Conservation (phyloP, 2,888 invertebrate genomes). For the Drosophila robusta region DNA sequence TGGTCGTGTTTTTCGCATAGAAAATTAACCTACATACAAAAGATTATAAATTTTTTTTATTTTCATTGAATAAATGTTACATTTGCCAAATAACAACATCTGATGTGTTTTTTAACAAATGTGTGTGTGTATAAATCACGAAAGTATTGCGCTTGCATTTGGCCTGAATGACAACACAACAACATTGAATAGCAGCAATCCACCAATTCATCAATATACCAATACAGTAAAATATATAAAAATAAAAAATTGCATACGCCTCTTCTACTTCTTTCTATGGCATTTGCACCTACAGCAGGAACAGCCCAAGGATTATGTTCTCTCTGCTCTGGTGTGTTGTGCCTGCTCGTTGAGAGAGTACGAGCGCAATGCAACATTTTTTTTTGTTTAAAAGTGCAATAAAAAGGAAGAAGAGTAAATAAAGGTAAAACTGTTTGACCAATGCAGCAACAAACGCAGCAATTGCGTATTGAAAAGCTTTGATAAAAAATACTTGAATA, state of each 20-base stretch:
- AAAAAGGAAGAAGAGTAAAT: constrained; percentile 3
- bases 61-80: constrained; percentile 45
- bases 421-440: not conserved
- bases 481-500: constrained; percentile 2
- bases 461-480: constrained; percentile 9
- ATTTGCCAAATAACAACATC: constrained; percentile 40
- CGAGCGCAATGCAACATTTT: constrained; percentile 40
- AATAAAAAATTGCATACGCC: constrained; percentile 55
- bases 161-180: constrained; percentile 41
- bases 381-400: constrained; percentile 34
- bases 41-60: constrained; percentile 16
- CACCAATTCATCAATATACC: constrained; percentile 25
- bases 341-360: constrained; percentile 22
- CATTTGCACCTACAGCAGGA: constrained; percentile 68
- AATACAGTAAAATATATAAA: constrained; percentile 9
- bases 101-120: constrained; percentile 33
- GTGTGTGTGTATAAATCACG: constrained; percentile 31
- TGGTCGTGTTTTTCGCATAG: constrained; percentile 84
- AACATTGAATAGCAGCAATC: constrained; percentile 18
- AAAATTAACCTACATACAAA: constrained; percentile 51
- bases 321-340: constrained; percentile 71
- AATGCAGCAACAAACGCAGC: not conserved
- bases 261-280: constrained; percentile 24
- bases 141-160: constrained; percentile 43
- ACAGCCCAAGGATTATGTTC: constrained; percentile 85